Percentiles rank a stretch among this genome's conserved stretches.
Evolutionary conservation across 2,888 invertebrate species (phyloP).

Genomic region (Aphodius sticticus): DNA sequence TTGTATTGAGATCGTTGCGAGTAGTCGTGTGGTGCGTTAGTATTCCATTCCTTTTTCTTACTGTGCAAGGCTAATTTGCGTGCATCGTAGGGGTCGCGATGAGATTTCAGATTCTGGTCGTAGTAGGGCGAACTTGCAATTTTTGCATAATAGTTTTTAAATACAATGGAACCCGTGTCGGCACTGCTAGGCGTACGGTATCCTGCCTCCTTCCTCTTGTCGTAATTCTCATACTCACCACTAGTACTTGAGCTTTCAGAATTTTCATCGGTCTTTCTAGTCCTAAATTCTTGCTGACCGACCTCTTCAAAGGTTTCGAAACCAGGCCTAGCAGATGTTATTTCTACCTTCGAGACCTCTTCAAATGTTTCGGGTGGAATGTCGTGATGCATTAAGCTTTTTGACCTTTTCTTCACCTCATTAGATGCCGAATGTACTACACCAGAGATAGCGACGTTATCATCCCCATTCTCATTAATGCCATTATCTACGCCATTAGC

Average conservation of each 20-base stretch:
- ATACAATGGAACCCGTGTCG: background rate
- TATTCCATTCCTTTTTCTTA: background rate
- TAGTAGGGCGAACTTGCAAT: background rate
- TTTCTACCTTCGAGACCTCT: background rate
- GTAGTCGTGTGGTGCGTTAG: background rate
- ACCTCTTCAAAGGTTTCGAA: background rate
- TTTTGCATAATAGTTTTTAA: background rate
- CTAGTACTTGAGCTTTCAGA: background rate
- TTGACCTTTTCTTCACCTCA: background rate
- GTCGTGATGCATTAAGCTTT: no score
- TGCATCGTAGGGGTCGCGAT: background rate
- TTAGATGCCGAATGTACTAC: background rate
- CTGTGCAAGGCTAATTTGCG: background rate
- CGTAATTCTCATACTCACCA: background rate
- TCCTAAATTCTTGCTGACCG: background rate
- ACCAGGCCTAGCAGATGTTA: background rate
- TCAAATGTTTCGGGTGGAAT: no score
- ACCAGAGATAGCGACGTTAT: background rate
- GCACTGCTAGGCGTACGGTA: background rate
- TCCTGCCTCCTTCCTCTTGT: background rate
- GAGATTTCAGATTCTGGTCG: background rate
- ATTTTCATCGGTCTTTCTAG: background rate
- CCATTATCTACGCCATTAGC: background rate
- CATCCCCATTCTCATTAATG: background rate
- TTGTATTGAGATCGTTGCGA: background rate